A percentile compares a stretch with the other conserved stretches of the same genome.
Evolutionary conservation across 1,140 invertebrate genomes (phyloP).

Genomic region (Drosophila takahashii): DNA sequence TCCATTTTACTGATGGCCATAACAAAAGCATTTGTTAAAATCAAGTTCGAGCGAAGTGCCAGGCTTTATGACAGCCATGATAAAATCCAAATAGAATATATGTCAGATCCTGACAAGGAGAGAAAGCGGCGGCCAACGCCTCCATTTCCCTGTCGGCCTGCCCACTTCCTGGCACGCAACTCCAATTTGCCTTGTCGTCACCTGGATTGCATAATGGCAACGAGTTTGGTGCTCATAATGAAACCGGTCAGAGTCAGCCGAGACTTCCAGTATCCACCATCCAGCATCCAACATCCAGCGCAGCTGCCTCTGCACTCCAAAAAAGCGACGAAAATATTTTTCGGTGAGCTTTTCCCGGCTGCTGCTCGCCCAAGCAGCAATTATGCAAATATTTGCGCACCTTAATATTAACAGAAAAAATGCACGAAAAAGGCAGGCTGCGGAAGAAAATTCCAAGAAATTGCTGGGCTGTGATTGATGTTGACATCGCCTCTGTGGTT

Average conservation of each 20-base stretch:
- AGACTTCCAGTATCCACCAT: conserved; percentile 19
- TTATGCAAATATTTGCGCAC: conserved; percentile 79
- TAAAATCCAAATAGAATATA: conserved; percentile 20
- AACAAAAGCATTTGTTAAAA: not conserved
- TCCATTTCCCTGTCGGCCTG: conserved; percentile 46
- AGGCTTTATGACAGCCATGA: not conserved
- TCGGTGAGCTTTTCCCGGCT: conserved; percentile 62
- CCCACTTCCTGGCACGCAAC: conserved; percentile 76
- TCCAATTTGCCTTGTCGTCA: conserved; percentile 78
- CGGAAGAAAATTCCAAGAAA: conserved; percentile 67
- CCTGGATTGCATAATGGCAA: conserved; percentile 75
- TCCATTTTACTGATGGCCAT: not conserved
- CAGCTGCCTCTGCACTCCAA: conserved; percentile 51
- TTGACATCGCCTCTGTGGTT: conserved; percentile 41
- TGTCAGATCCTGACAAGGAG: conserved; percentile 6
- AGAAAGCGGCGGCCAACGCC: conserved; percentile 41
- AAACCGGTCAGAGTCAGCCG: conserved; percentile 64
- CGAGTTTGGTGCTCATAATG: conserved; percentile 65
- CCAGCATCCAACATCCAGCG: conserved; percentile 39
- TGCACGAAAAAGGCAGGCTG: conserved; percentile 4
- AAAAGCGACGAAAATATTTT: conserved; percentile 43
- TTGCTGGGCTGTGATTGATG: conserved; percentile 74
- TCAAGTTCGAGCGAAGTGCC: not conserved
- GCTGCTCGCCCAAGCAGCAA: conserved; percentile 68
- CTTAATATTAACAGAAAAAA: conserved; percentile 44